Conservation (phyloP, 2,797 vertebrate species). For the Otolemur crassicaudatus region DNA sequence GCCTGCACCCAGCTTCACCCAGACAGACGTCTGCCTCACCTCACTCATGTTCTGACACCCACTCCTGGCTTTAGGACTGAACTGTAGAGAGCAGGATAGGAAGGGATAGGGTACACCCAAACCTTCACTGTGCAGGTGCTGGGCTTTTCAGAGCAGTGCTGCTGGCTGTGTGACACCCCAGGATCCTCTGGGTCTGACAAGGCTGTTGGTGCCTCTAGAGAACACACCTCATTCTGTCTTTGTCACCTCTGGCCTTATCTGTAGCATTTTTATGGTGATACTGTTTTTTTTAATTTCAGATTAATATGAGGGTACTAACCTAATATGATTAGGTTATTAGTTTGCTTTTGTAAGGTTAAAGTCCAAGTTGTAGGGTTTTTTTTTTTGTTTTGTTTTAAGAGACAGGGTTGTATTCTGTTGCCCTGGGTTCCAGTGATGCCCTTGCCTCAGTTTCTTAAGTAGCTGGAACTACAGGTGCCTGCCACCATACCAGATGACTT, state of each 20-base stretch:
- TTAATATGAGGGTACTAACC: too few relatives aligned
- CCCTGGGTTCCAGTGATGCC: background rate
- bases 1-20: rapidly evolving
- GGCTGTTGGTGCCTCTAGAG: background rate
- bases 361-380: too few relatives aligned
- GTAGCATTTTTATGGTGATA: background rate
- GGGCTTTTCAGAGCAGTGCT: background rate
- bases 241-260: background rate
- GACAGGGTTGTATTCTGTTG: background rate
- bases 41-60: background rate
- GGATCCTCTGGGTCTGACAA: background rate
- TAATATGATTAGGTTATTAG: too few relatives aligned
- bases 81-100: background rate
- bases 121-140: rapidly evolving
- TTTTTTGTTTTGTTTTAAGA: background rate
- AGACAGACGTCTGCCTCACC: background rate
- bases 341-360: too few relatives aligned
- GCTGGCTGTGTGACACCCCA: too few relatives aligned
- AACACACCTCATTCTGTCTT: background rate
- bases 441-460: background rate
- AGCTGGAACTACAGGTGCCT: background rate
- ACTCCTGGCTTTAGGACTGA: background rate
- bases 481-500: background rate
- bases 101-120: too few relatives aligned
- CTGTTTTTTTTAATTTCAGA: background rate